Conservation (phyloP, 2,797 vertebrate genomes). For the Poliocrania exsul region DNA sequence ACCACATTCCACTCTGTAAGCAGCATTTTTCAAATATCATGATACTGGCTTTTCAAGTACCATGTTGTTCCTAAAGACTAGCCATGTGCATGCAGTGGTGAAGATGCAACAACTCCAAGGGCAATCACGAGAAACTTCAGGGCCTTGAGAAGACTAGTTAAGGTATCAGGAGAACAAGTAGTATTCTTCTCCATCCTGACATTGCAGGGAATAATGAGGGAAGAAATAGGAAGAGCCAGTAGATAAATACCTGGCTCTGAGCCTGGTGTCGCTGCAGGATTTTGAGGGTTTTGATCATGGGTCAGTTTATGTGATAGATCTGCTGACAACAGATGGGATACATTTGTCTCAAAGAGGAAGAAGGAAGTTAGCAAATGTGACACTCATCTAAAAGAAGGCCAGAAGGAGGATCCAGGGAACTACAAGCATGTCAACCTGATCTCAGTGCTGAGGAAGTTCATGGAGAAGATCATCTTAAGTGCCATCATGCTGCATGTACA, state of each 20-base stretch:
- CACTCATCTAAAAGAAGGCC: neutral
- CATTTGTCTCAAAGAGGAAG: neutral
- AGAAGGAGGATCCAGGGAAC: neutral
- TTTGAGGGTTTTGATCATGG: neutral
- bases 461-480: neutral
- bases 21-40: neutral
- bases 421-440: neutral
- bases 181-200: neutral
- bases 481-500: neutral
- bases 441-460: neutral
- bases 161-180: neutral
- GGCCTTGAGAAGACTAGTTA: neutral
- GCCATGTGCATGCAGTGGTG: neutral
- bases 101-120: neutral
- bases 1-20: fast-evolving
- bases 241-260: neutral
- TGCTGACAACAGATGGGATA: neutral
- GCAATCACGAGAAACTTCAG: neutral
- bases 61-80: neutral
- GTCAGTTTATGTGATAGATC: neutral
- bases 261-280: neutral
- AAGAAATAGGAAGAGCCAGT: neutral
- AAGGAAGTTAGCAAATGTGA: neutral
- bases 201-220: neutral
- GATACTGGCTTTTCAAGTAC: neutral